Evolutionary conservation across 2,113 vertebrate species (phyloP).

Genomic region (Hydropotes inermis): DNA sequence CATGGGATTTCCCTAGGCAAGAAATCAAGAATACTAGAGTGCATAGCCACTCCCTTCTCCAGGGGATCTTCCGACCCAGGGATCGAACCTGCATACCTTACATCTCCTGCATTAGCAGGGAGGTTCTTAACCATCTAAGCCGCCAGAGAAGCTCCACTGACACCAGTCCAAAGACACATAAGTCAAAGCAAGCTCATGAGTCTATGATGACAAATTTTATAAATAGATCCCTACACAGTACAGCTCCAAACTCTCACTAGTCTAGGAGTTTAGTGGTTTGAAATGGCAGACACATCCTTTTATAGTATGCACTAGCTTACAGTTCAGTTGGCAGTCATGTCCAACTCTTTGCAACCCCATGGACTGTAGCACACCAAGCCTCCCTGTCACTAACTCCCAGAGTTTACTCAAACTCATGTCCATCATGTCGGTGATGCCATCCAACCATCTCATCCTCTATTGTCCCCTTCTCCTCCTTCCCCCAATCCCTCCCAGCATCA

Average conservation of each 20-base stretch:
- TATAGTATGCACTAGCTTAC: neutral
- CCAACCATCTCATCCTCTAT: neutral
- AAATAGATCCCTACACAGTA: too few relatives aligned
- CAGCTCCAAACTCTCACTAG: neutral
- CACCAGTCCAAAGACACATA: neutral
- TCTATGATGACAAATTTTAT: neutral
- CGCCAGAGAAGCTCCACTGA: neutral
- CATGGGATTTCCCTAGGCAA: neutral
- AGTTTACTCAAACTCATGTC: neutral
- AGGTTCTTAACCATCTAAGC: neutral
- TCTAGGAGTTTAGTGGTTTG: neutral
- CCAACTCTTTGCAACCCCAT: neutral
- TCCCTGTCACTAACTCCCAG: neutral
- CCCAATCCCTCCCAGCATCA: neutral
- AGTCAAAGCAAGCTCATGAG: neutral
- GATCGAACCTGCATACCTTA: neutral
- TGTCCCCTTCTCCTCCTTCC: accelerated
- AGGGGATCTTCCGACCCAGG: neutral
- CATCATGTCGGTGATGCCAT: neutral
- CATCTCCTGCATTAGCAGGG: neutral
- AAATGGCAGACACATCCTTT: neutral
- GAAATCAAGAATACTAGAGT: neutral
- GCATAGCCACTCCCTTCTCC: neutral
- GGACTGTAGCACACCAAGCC: neutral
- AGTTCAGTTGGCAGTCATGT: neutral